Evolutionary conservation across 2,888 invertebrate species (phyloP), one percentile per base, ranked within the genome.

Genomic region (Drosophila neutralis): DNA sequence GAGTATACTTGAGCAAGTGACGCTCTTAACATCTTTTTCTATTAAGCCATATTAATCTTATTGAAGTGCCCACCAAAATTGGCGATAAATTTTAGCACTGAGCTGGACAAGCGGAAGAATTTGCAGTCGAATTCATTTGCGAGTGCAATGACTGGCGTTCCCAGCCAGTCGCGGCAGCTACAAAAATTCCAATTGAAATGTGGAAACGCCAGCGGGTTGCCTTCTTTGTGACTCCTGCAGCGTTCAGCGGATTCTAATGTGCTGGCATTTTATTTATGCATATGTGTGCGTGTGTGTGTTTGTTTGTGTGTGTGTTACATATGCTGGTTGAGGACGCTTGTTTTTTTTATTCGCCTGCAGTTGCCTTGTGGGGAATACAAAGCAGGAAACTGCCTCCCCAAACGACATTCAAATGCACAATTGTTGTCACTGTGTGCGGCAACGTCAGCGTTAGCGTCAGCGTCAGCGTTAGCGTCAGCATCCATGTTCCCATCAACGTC

Each of bases 381-480:
- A 11, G 48, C 67, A 33, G 68, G 29, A 38, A 48, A 59, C 49
- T 48, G 54, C 48, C 58, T 73, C 69, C 80, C 83, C 71, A 73
- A 82, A 70, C 65, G 88, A 80, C 87, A 88, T 82, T 86, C 87
- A 88, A 80, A 88, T 88, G 87, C 82, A 86, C 87, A 86, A 88
- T 86, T 86, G 88, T 86, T 88, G 85, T 86, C 87, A 78, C 24
- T 45, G 82, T 80, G 68, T 60, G 70, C 83, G 69, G 68, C 82
- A 63, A 70, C 70, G 69, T 61, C 67, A 49, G 65, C 69, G 65
- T 66, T 21, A 42, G 42, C 13, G 42, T 61, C 31, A 38, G 31
- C 24, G 24, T 24, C 2, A 24, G 24, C 29, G 64, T 62, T 57
- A 29, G 29, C 11, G 42, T 61, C 31, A 38, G 40, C 69, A 60